Base-by-base conservation (phyloP, 1,140 invertebrate genomes). In the Hermetia illucens region DNA sequence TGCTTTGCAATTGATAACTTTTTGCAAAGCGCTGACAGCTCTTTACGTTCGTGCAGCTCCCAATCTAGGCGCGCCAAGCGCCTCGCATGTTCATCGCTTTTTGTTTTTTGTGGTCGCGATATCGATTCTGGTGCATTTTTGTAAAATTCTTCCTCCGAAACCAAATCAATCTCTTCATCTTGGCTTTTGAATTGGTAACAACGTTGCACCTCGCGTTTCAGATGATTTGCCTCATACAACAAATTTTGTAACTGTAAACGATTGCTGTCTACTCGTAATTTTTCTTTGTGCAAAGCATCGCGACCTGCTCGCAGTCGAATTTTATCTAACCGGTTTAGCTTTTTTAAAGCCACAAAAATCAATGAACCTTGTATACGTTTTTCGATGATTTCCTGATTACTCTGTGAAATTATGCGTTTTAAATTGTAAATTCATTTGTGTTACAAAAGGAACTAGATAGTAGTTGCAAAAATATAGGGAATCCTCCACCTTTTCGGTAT, bases 171-270 rank as follows among this genome's bases (percentile, higher is more conserved):
- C 47, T 82, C 78, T 65, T 94, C 86, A 74, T 95, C 89, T 62
- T 88, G 88, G 6, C 91, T 94, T 58, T 89, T 91, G 55, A 94
- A 95, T 54, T 93, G 84, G 19, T 90, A 66, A 62, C 92, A 95
- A 55, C 92, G 92, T 2, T 81, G 76, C 10, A 93, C 88, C 72
- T 96, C 91, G 49, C 89, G 89, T 44, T 90, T 80, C 2, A 96
- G 66, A 68, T 96, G 89, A 55, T 87, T 80, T 9, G 85, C 79
- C 71, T 96, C 93, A 63, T 96, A 96, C 1, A 94, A 60, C n/a
- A 96, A 66, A 65, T 96, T 96, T 61, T 96, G 90, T 38, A 93
- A 69, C 47, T 89, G 82, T 16, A 97, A 63, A 65, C 94, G 85
- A 47, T 80, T 81, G 40, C 79, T 80, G 50, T 96, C 92, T 1